Evolutionary conservation across 1,140 invertebrate genomes (phyloP).

Genomic region (Hyposmocoma kahamanoa): DNA sequence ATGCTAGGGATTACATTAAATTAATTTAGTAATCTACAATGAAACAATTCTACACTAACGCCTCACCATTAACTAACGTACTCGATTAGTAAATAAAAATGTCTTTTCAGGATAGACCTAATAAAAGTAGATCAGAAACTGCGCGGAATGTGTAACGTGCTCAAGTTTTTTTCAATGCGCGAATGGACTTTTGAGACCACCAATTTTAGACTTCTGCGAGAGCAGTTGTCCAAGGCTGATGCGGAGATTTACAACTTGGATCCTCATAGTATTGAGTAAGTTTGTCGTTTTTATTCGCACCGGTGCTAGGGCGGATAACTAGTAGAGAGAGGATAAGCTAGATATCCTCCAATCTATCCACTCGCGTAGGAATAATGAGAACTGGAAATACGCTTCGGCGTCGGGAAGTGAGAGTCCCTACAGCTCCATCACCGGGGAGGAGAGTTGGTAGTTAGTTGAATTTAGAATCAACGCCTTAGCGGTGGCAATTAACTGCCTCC

Average conservation of each 20-base stretch:
- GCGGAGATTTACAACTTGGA: conserved; percentile 74
- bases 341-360: too few relatives aligned
- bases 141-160: not conserved
- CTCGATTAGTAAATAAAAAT: not conserved
- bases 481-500: too few relatives aligned
- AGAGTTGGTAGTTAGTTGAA: too few relatives aligned
- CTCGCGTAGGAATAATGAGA: too few relatives aligned
- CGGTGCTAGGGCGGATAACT: too few relatives aligned
- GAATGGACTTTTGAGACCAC: not conserved
- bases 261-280: conserved; percentile 63
- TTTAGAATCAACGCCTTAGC: too few relatives aligned
- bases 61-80: not conserved
- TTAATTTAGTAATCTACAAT: not conserved
- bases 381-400: too few relatives aligned
- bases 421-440: too few relatives aligned
- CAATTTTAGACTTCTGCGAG: not conserved
- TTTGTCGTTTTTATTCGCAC: too few relatives aligned
- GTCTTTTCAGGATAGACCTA: not conserved
- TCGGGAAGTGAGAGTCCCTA: too few relatives aligned
- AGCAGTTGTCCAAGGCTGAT: conserved; percentile 63
- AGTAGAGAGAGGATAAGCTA: too few relatives aligned
- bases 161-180: not conserved
- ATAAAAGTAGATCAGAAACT: not conserved
- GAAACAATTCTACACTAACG: not conserved
- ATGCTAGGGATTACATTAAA: not conserved